phyloP scores from a whole-genome alignment of 2,888 invertebrate genomes.

The Habroteleia sp. region DNA sequence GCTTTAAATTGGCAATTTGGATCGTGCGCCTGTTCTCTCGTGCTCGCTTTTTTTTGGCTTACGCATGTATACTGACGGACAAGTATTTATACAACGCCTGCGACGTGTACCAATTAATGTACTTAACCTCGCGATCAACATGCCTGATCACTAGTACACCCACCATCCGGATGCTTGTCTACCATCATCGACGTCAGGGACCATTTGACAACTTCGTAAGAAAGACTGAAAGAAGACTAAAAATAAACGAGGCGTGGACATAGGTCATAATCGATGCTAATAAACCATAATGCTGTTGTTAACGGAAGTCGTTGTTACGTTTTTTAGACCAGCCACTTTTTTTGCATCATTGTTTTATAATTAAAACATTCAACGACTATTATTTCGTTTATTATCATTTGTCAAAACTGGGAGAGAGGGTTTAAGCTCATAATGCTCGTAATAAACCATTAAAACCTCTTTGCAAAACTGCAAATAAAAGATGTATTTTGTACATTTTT shows the following conservation, averaged over 20 bases:
- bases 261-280: conserved; percentile 57
- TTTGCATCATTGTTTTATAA: conserved; percentile 18
- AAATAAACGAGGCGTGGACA: conserved; percentile 61
- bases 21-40: conserved; percentile 45
- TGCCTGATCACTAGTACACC: conserved; percentile 71
- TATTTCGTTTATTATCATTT: no score
- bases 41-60: conserved; percentile 42
- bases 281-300: conserved; percentile 43
- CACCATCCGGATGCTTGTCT: conserved; percentile 74
- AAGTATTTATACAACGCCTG: conserved; percentile 60
- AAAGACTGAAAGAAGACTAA: conserved; percentile 57
- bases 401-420: no score
- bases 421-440: no score
- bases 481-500: no score
- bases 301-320: conserved; percentile 40
- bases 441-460: no score
- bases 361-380: neutral
- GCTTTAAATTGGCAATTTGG: conserved; percentile 51
- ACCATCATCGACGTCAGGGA: conserved; percentile 59
- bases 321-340: conserved; percentile 21
- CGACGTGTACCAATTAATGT: conserved; percentile 74
- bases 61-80: conserved; percentile 29
- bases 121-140: conserved; percentile 73
- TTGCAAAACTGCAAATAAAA: no score
- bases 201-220: conserved; percentile 61